These are phyloP conservation scores for Apocheima hispidaria DNA, from an alignment of 2,888 invertebrate species.

Conservation along the genomic window DNA sequence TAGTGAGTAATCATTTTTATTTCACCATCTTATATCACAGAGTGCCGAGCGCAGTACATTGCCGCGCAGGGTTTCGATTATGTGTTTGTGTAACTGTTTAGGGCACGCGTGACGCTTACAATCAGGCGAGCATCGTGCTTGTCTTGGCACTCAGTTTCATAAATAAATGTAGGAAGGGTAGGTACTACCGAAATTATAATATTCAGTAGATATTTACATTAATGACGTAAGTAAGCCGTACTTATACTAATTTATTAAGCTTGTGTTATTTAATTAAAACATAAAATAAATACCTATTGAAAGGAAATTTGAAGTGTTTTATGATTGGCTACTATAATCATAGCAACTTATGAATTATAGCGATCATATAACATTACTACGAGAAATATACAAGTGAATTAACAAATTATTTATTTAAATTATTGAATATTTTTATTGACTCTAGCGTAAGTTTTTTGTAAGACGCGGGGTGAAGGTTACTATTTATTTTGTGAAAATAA, in stretches of 20 bases:
- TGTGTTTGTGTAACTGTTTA: too few species aligned
- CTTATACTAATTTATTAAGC: neutral
- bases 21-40: too few species aligned
- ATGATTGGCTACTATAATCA: neutral
- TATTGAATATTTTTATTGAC: conserved; percentile 55
- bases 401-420: conserved; percentile 54
- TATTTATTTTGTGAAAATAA: conserved; percentile 45
- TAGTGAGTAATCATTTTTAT: too few species aligned
- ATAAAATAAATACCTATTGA: neutral
- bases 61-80: too few species aligned
- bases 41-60: too few species aligned
- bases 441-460: conserved; percentile 44
- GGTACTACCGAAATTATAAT: too few species aligned
- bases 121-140: too few species aligned
- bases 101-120: too few species aligned
- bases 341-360: neutral
- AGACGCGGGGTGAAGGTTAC: conserved; percentile 55
- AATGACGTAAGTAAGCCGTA: neutral
- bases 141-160: too few species aligned
- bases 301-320: neutral
- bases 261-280: neutral
- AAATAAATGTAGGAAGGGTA: too few species aligned
- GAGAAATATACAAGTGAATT: conserved; percentile 56
- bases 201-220: neutral
- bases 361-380: conserved; percentile 43